phyloP scores from a whole-genome alignment of 2,888 invertebrate genomes.

The Parascotia fuliginaria region DNA sequence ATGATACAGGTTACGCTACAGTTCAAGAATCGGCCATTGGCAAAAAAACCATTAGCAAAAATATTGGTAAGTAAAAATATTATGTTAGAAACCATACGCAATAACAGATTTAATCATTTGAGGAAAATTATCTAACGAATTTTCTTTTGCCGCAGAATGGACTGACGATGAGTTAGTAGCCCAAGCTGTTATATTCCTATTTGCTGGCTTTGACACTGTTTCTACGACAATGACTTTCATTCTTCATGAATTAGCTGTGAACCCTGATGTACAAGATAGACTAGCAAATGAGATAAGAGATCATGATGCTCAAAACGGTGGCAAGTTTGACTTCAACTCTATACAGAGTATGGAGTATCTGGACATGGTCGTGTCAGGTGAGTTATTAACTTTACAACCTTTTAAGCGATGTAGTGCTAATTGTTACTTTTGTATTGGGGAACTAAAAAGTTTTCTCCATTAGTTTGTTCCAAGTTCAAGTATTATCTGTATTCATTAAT shows the following conservation, averaged over 20 bases:
- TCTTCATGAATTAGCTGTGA: slow-evolving; percentile 58
- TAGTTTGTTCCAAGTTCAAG: no score
- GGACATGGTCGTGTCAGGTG: slow-evolving; percentile 80
- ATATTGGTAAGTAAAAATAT: no score
- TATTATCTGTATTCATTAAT: no score
- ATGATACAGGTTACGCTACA: slow-evolving; percentile 61
- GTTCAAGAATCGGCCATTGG: slow-evolving; percentile 64
- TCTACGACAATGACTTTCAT: slow-evolving; percentile 57
- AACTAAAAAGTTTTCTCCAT: no score
- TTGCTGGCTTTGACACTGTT: slow-evolving; percentile 63
- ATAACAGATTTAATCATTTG: no score
- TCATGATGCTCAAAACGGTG: slow-evolving; percentile 53
- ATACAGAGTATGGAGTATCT: slow-evolving; percentile 61
- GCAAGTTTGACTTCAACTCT: slow-evolving; percentile 75
- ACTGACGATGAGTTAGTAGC: slow-evolving; percentile 30
- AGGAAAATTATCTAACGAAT: no score
- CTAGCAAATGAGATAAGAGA: slow-evolving; percentile 56
- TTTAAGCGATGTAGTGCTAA: no score
- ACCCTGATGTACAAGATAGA: slow-evolving; percentile 61
- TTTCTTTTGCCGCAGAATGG: no score
- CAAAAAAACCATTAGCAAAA: slow-evolving; percentile 50
- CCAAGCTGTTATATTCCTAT: slow-evolving; percentile 60
- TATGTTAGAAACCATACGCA: no score
- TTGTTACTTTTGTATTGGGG: no score
- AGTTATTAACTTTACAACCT: no score